Base-by-base conservation (phyloP, 2,888 invertebrate species). In the Sinohyriopsis cumingii region DNA sequence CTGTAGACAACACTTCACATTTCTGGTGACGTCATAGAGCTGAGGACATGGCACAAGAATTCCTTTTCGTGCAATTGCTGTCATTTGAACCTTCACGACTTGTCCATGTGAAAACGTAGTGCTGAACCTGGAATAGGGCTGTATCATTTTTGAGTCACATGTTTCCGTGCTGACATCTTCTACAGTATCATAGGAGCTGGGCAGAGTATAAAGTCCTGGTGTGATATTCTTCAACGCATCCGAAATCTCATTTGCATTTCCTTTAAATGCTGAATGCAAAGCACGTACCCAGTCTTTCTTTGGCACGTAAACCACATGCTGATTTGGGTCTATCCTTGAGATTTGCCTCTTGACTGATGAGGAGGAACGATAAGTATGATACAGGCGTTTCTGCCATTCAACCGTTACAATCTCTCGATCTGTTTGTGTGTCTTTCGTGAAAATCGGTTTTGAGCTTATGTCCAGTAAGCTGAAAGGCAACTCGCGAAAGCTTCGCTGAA, bases 391-490 rank as follows among this genome's bases (percentile, higher is more conserved):
- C n/a, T 54, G 59, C 68, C 68, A 68, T 15, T 20, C 22, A 1
- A 59, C 56, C 25, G 55, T 68, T 6, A 68, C 68, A 20, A 18
- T 3, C 5, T 28, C 19, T 53, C 20, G 7, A 6, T 64, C 28
- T 33, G 60, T 67, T 12, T 60, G 60, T 5, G 61, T 65, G 53
- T 76, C 75, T 56, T 60, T 62, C 28, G 55, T 59, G 1, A 77
- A 33, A 9, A 22, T 56, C n/a, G 68, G 68, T 28, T 63, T 63
- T n/a, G n/a, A 55, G 5, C 54, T 54, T 20, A 65, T 61, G 33
- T 74, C 74, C 22, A 80, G 66, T 25, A 75, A 57, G 55, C 71
- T 78, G 69, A 79, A 78, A 28, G 71, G 62, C 9, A 81, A 24
- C 24, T 76, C 71, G 28, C 68, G 9, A 28, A 53, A 15, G 28